Base-by-base conservation (phyloP, 2,888 invertebrate species). In the Melanophora roralis region DNA sequence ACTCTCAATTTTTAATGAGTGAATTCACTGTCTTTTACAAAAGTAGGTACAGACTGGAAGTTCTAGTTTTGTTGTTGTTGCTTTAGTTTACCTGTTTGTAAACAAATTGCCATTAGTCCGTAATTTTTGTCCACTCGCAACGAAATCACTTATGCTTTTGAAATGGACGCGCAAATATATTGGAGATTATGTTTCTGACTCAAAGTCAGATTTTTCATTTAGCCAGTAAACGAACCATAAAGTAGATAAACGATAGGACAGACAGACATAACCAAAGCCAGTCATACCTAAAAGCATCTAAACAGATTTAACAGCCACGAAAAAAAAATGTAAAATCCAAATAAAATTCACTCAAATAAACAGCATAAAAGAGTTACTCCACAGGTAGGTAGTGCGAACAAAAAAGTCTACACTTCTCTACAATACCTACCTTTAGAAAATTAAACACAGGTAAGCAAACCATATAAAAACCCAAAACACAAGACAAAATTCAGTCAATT, bases 121-220 rank as follows among this genome's bases (percentile, higher is more conserved):
- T 84, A 86, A 88, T 87, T 86, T 85, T 86, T 88, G 87, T 88
- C 89, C 88, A 87, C 85, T 87, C 89, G 86, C 86, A 85, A 88
- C 86, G 87, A 88, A 87, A 87, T 85, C 87, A 86, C 87, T 86
- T 85, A 87, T 86, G 86, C 86, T 89, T 88, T 88, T 89, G 85
- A 88, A 88, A 86, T 86, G 86, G 85, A 87, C 87, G 87, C 86
- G 83, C 81, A 77, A 67, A 67, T 55, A 78, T 57, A 43, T 60
- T 51, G 34, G 64, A 55, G 67, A 80, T 34, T 59, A 40, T 51
- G 3, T 55, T 27, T 72, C 65, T 65, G 53, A 53, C 40, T 72
- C 62, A 36, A 72, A 80, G 80, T 76, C 68, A 73, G 75, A 73
- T 80, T 80, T 67, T 65, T 49, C 34, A 64, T 81, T 80, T 75